A percentile compares a stretch with the other conserved stretches of the same genome.
Conservation (phyloP, 2,797 vertebrate species). For the Tapera naevia region DNA sequence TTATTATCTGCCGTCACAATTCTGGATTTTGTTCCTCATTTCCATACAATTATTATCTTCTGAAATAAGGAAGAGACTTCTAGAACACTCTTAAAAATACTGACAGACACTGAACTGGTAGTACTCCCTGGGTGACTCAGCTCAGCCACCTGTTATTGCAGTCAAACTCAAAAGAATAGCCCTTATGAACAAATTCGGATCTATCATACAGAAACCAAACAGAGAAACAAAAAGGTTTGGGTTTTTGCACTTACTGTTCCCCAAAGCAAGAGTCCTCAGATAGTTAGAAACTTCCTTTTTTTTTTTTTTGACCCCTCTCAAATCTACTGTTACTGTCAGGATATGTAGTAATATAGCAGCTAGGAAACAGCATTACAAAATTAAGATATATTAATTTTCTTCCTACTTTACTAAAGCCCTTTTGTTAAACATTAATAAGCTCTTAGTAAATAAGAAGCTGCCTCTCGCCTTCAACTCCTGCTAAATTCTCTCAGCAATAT, state of each 20-base stretch:
- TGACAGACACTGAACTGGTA: background rate
- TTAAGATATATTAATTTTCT: too few relatives aligned
- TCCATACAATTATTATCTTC: background rate
- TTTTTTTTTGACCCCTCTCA: background rate
- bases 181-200: background rate
- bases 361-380: background rate
- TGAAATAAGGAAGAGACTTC: background rate
- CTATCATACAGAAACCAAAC: accelerated
- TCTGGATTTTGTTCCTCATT: background rate
- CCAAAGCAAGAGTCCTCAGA: background rate
- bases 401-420: background rate
- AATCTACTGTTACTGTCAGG: background rate
- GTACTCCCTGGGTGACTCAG: background rate
- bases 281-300: background rate
- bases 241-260: background rate
- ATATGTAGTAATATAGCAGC: background rate
- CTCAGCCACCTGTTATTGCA: background rate
- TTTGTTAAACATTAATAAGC: background rate
- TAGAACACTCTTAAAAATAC: background rate
- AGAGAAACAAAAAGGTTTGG: too few relatives aligned
- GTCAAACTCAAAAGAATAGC: background rate
- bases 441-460: background rate
- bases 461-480: background rate
- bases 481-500: background rate
- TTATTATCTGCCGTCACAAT: accelerated